phyloP scores from a whole-genome alignment of 2,888 invertebrate genomes.

The Camptogramma bilineatum region DNA sequence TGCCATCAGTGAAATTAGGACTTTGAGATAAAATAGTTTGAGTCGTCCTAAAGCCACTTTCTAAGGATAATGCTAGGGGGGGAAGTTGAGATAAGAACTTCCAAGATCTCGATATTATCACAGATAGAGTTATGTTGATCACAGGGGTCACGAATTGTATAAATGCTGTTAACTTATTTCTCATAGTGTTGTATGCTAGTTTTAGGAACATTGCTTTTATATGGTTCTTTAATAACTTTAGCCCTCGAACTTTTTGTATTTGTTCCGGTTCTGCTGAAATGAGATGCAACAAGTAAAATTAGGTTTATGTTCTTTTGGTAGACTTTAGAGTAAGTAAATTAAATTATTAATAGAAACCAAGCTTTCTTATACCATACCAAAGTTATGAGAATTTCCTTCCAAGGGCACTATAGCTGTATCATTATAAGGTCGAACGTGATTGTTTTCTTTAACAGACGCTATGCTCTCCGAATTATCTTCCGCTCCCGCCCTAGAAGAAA shows the following conservation, averaged over 20 bases:
- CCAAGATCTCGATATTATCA: constrained; percentile 76
- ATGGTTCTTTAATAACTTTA: constrained; percentile 71
- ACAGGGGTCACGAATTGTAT: constrained; percentile 78
- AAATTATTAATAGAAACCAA: not conserved
- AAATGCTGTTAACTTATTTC: constrained; percentile 71
- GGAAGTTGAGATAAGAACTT: constrained; percentile 85
- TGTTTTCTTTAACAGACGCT: constrained; percentile 50
- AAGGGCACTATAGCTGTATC: constrained; percentile 62
- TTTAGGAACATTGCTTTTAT: constrained; percentile 80
- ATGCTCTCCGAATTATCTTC: constrained; percentile 59
- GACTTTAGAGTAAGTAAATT: not conserved
- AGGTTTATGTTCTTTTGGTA: not conserved
- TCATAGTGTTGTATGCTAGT: constrained; percentile 68
- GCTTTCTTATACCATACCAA: constrained; percentile 38
- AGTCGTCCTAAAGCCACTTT: constrained; percentile 69
- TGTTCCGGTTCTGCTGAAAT: constrained; percentile 66
- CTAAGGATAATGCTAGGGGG: constrained; percentile 82
- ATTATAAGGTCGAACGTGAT: constrained; percentile 46
- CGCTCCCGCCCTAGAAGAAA: constrained; percentile 67
- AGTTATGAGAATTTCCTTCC: constrained; percentile 45
- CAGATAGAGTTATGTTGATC: constrained; percentile 76
- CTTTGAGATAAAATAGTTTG: constrained; percentile 67
- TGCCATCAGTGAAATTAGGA: constrained; percentile 56
- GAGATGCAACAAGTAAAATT: not conserved
- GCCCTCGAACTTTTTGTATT: constrained; percentile 72